phyloP scores from a whole-genome alignment of 2,888 invertebrate species.

The Teinopalpus imperialis region DNA sequence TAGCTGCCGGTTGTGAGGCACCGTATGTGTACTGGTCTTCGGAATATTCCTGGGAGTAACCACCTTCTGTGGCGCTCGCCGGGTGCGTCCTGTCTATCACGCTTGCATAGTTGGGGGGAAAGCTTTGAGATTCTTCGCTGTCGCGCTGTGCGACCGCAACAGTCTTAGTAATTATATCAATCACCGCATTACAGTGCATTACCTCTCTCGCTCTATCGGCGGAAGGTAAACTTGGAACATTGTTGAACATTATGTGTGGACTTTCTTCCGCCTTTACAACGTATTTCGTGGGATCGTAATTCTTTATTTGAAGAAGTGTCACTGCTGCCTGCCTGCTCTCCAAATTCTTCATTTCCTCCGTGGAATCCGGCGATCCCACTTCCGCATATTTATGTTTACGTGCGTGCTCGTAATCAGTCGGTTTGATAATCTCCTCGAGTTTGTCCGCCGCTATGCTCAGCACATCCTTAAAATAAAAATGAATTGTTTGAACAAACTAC shows the following conservation, averaged over 20 bases:
- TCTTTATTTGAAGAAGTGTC: slow-evolving; percentile 75
- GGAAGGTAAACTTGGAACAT: slow-evolving; percentile 79
- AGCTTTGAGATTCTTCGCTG: slow-evolving; percentile 70
- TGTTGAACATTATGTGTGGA: slow-evolving; percentile 82
- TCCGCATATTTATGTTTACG: slow-evolving; percentile 66
- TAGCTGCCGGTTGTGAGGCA: slow-evolving; percentile 50
- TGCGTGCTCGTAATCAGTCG: slow-evolving; percentile 59
- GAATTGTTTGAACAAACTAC: slow-evolving; percentile 55
- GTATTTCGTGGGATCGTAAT: slow-evolving; percentile 76
- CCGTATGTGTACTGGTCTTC: slow-evolving; percentile 66
- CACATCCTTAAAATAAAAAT: slow-evolving; percentile 79
- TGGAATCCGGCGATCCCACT: slow-evolving; percentile 75
- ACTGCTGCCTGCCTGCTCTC: slow-evolving; percentile 79
- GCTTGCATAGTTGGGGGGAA: slow-evolving; percentile 55
- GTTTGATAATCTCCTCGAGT: slow-evolving; percentile 81
- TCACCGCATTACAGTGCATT: slow-evolving; percentile 78
- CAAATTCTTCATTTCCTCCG: slow-evolving; percentile 78
- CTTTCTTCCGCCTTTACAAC: slow-evolving; percentile 67
- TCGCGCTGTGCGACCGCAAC: slow-evolving; percentile 77
- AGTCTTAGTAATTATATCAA: slow-evolving; percentile 77
- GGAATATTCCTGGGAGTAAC: slow-evolving; percentile 58
- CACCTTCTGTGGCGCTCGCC: slow-evolving; percentile 39
- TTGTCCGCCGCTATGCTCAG: slow-evolving; percentile 80
- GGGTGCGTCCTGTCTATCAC: slow-evolving; percentile 60
- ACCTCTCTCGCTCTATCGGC: slow-evolving; percentile 78